phyloP scores from a whole-genome alignment of 2,888 invertebrate genomes.

The Hesperia comma region DNA sequence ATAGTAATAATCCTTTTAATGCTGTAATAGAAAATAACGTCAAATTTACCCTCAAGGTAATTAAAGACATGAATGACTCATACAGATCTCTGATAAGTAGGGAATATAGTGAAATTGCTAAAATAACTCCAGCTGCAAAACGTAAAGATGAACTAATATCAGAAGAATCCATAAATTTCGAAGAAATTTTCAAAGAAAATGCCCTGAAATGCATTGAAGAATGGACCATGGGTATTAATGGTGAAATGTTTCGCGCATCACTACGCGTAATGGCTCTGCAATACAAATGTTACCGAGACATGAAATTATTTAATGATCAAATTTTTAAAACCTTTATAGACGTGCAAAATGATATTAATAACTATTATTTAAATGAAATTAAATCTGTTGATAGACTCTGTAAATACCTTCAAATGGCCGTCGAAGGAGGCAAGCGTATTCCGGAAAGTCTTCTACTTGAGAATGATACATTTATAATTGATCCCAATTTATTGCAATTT shows the following conservation, averaged over 20 bases:
- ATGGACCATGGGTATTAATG: conserved; percentile 83
- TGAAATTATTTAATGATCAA: conserved; percentile 73
- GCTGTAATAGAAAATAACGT: conserved; percentile 71
- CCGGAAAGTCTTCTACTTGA: conserved; percentile 76
- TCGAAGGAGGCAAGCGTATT: conserved; percentile 76
- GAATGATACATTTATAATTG: conserved; percentile 77
- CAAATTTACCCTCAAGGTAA: conserved; percentile 64
- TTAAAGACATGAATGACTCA: conserved; percentile 66
- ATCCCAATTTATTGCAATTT: conserved; percentile 72
- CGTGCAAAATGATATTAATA: conserved; percentile 73
- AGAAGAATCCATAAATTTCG: conserved; percentile 57
- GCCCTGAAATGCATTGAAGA: conserved; percentile 79
- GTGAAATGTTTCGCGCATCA: conserved; percentile 80
- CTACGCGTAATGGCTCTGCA: conserved; percentile 69
- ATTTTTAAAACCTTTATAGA: conserved; percentile 71
- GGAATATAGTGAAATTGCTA: conserved; percentile 69
- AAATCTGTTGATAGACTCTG: conserved; percentile 78
- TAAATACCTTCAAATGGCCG: conserved; percentile 77
- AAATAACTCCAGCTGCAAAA: conserved; percentile 58
- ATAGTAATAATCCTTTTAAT: conserved; percentile 74
- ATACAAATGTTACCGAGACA: conserved; percentile 67
- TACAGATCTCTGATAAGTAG: conserved; percentile 63
- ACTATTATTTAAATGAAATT: conserved; percentile 72
- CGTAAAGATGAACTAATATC: conserved; percentile 64
- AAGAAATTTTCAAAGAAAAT: conserved; percentile 68